Evolutionary conservation across 2,888 invertebrate species (phyloP).

Genomic region (Perizoma flavofasciatum): DNA sequence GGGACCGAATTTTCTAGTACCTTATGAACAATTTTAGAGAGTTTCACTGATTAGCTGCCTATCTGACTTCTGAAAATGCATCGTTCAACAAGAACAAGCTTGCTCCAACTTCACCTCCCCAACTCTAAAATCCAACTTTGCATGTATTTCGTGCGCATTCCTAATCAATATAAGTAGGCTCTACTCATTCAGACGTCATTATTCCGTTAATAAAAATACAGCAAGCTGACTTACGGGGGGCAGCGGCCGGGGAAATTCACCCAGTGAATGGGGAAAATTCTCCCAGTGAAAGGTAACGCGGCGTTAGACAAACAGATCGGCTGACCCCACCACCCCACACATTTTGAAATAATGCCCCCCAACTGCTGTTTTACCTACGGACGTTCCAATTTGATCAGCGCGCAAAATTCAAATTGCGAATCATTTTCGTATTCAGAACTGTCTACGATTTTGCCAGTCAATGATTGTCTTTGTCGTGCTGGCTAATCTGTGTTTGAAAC

Average conservation of each 20-base stretch:
- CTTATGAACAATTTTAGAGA: conserved; percentile 11
- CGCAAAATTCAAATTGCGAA: conserved; percentile 32
- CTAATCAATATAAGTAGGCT: conserved; percentile 80
- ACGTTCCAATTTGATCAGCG: conserved; percentile 52
- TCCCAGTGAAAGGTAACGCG: conserved; percentile 82
- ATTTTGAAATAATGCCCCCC: conserved; percentile 79
- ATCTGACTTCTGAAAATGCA: conserved; percentile 14
- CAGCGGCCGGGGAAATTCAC: conserved; percentile 82
- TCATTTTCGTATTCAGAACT: conserved; percentile 21
- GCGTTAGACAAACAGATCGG: conserved; percentile 80
- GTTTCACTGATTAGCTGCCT: conserved; percentile 22
- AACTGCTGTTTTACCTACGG: conserved; percentile 56
- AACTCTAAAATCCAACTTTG: conserved; percentile 25
- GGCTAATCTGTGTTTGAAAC: not conserved
- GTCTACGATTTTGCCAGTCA: conserved; percentile 18
- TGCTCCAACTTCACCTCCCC: conserved; percentile 2
- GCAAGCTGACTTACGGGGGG: conserved; percentile 66
- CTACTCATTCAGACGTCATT: conserved; percentile 76
- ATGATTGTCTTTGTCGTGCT: conserved; percentile 16
- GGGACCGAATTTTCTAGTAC: conserved; percentile 11
- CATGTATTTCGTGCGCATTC: conserved; percentile 40
- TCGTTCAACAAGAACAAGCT: conserved; percentile 25
- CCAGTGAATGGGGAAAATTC: conserved; percentile 81
- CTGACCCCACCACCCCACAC: conserved; percentile 71
- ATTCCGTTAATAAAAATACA: conserved; percentile 82